Percentiles rank a stretch among this genome's conserved stretches.
phyloP scores from a whole-genome alignment of 2,888 invertebrate genomes.

The Smittia sp. region DNA sequence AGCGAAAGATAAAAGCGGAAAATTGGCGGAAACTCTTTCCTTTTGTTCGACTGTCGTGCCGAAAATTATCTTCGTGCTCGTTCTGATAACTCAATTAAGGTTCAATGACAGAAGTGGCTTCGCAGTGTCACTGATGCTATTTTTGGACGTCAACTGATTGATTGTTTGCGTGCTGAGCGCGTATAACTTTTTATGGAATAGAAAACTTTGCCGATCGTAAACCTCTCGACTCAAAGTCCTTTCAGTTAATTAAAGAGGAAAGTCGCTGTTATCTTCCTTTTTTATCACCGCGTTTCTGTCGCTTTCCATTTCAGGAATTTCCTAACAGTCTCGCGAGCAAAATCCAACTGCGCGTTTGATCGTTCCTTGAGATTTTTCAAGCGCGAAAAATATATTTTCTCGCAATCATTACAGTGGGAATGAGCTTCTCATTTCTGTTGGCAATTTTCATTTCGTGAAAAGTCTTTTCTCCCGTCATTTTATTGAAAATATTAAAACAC shows the following conservation, averaged over 20 bases:
- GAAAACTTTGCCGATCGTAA: constrained; percentile 6
- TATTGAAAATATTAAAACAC: constrained; percentile 22
- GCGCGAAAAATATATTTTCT: not conserved
- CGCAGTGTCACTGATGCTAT: not conserved
- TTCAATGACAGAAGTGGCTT: constrained; percentile 19
- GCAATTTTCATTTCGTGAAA: constrained; percentile 3
- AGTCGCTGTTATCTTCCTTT: constrained; percentile 1
- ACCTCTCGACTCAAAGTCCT: not conserved
- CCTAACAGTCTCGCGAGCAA: not conserved
- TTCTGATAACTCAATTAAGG: constrained; percentile 9
- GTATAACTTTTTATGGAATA: not conserved
- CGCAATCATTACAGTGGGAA: not conserved
- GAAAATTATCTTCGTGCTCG: not conserved
- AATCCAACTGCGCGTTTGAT: constrained; percentile 10
- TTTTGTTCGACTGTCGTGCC: not conserved
- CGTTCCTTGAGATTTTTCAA: not conserved
- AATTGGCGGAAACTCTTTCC: no score
- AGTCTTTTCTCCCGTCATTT: not conserved
- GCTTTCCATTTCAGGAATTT: not conserved
- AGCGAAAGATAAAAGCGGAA: not conserved
- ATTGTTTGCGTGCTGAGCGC: not conserved
- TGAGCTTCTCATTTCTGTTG: constrained; percentile 13
- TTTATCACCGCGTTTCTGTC: constrained; percentile 2
- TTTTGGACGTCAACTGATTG: constrained; percentile 12
- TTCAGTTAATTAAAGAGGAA: constrained; percentile 17